Base-by-base conservation (phyloP, 2,888 invertebrate genomes). In the Tipula lateralis region DNA sequence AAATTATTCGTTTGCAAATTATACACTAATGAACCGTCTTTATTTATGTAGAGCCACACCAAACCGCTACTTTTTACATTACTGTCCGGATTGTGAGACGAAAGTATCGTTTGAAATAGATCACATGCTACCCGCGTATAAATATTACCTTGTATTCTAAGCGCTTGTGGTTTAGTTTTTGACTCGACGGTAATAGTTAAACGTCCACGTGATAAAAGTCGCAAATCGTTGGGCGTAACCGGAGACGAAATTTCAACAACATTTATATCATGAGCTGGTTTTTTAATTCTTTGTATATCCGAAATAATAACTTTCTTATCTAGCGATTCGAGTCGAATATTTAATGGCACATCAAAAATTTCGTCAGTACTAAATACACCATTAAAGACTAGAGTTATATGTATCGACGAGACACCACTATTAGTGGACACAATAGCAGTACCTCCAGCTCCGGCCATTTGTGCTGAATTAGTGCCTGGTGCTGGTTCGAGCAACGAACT, bases 341-440 rank as follows among this genome's bases (percentile, higher is more conserved):
- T 92, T 7, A 96, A 91, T 0, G 94, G 92, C 1, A 94, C 94
- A 87, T 96, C 93, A 32, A 91, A 89, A 0, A 92, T 91, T 85
- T 94, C 93, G 83, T 92, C 91, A 0, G 92, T 91, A 0, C 92
- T 91, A 87, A 96, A 96, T 1, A 96, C 92, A 9, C 97, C 96
- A 87, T 96, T 96, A 89, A 96, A 96, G 0, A 96, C 92, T 2
- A 96, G 90, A 0, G 95, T 95, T 50, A 96, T 89, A 88, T 96
- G 95, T 85, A 97, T 92, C 39, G 95, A 95, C 0, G 96, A 96
- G 0, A 95, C 94, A 0, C 95, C 94, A 12, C 95, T 94, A 0
- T 94, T 95, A 0, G 95, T 95, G 0, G 96, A 95, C 0, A 97
- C 94, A 36, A 96, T 94, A 0, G 96, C 97, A 0, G 96, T 96